phyloP scores from a whole-genome alignment of 2,113 vertebrate species.

The Barbus barbus region DNA sequence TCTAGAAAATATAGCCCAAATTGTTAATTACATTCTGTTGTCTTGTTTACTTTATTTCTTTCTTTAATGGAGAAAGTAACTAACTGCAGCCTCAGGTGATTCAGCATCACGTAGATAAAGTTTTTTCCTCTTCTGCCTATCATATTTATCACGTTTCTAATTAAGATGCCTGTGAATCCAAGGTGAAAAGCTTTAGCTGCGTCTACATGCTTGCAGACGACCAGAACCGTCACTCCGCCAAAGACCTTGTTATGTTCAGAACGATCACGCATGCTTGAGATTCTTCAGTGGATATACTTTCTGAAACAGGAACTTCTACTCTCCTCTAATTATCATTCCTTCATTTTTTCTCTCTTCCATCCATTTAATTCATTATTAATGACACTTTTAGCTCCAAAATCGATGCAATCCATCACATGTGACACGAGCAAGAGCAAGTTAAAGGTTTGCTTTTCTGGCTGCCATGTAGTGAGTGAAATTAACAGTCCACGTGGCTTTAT shows the following conservation, averaged over 20 bases:
- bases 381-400: constrained; percentile 48
- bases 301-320: background rate
- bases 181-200: background rate
- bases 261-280: background rate
- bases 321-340: constrained; percentile 27
- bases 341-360: background rate
- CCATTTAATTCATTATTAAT: constrained; percentile 57
- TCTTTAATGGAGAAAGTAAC: constrained; percentile 37
- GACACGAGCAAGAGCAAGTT: constrained; percentile 6
- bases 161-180: constrained; percentile 1
- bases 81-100: constrained; percentile 20
- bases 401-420: constrained; percentile 50
- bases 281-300: background rate
- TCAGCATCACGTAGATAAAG: background rate
- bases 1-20: constrained; percentile 60
- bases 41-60: constrained; percentile 39
- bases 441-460: constrained; percentile 36
- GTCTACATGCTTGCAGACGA: background rate
- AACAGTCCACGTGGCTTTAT: constrained; percentile 55
- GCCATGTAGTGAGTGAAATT: constrained; percentile 47
- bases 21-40: constrained; percentile 59
- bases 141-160: constrained; percentile 20
- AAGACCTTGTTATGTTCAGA: constrained; percentile 31
- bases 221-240: background rate
- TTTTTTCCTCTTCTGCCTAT: background rate